Conservation (phyloP, 2,797 vertebrate species). For the Sparidentex hasta region DNA sequence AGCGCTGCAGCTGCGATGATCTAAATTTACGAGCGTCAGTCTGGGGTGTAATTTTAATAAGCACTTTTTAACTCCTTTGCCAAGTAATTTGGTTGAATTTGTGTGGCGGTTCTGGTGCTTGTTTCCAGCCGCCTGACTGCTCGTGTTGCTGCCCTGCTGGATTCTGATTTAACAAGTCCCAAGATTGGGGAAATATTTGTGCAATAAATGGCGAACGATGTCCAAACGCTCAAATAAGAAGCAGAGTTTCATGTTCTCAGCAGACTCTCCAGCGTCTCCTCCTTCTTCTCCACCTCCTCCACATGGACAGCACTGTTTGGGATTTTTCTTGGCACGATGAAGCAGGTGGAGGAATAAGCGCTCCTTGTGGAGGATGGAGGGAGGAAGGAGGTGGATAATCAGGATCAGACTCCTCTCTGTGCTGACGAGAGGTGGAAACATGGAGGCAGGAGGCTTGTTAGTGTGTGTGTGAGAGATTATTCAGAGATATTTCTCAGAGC, state of each 20-base stretch:
- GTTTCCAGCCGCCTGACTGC: neutral
- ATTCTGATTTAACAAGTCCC: neutral
- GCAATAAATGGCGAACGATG: neutral
- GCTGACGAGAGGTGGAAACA: constrained; percentile 17
- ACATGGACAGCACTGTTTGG: neutral
- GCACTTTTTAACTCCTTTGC: neutral
- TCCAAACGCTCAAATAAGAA: neutral
- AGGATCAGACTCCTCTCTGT: constrained; percentile 29
- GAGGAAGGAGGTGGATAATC: constrained; percentile 29
- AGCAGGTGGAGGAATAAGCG: constrained; percentile 27
- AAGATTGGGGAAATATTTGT: neutral
- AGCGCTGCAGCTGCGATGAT: neutral
- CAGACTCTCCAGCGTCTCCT: neutral
- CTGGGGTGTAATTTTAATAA: neutral
- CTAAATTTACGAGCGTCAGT: neutral
- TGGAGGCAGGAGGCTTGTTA: constrained; percentile 25
- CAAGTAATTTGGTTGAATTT: neutral
- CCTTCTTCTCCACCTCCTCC: neutral
- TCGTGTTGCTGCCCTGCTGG: neutral
- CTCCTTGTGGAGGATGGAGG: neutral
- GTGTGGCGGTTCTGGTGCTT: no score
- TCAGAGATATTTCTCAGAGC: neutral
- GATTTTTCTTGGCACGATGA: constrained; percentile 12
- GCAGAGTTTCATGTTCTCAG: neutral
- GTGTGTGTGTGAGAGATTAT: constrained; percentile 1